These are phyloP conservation scores for Numenius arquata DNA, from an alignment of 2,113 vertebrate genomes.

Conservation along the genomic window DNA sequence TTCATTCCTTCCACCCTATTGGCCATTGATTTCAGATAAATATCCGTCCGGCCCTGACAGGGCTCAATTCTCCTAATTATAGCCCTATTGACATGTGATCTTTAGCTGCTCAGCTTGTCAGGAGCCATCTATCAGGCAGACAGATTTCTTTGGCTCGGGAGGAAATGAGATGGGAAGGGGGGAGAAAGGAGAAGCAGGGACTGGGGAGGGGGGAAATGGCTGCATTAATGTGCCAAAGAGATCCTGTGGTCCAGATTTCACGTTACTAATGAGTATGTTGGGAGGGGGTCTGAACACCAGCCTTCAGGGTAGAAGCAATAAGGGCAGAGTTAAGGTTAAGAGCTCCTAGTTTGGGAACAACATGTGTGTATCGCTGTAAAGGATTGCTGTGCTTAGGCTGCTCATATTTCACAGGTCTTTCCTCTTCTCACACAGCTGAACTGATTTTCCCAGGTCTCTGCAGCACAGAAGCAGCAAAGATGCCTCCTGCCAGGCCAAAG, in stretches of 20 bases:
- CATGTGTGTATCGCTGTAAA: fast-evolving
- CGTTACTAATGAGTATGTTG: not conserved
- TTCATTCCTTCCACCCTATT: constrained; percentile 73
- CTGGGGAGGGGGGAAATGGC: not conserved
- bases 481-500: not conserved
- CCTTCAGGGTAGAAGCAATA: not conserved
- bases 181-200: not conserved
- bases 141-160: constrained; percentile 61
- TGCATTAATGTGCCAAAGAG: not conserved
- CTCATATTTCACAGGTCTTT: not conserved
- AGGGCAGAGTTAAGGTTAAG: not conserved
- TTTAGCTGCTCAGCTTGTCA: constrained; percentile 71
- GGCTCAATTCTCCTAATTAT: constrained; percentile 75
- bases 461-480: not conserved
- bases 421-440: not conserved
- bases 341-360: not conserved
- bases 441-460: not conserved
- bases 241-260: not conserved
- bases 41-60: constrained; percentile 60
- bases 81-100: constrained; percentile 75
- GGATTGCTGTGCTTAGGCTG: not conserved
- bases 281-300: fast-evolving
- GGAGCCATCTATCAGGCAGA: constrained; percentile 71
- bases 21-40: constrained; percentile 77
- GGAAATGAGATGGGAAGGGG: constrained; percentile 64